A percentile compares a stretch with the other conserved stretches of the same genome.
Evolutionary conservation across 2,113 vertebrate species (phyloP).

Genomic region (Connochaetes taurinus): DNA sequence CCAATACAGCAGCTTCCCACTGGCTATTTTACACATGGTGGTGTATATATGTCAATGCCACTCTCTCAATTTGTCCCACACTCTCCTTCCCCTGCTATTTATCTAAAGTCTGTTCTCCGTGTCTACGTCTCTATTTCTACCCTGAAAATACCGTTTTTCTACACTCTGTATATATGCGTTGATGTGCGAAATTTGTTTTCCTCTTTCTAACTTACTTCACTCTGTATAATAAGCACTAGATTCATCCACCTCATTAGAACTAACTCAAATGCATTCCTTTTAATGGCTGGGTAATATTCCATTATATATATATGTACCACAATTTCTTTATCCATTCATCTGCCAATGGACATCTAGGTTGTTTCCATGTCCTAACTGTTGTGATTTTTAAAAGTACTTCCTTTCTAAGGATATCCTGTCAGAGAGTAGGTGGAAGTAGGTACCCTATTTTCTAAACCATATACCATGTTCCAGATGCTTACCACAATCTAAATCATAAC

Average conservation of each 20-base stretch:
- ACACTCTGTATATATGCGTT: background rate
- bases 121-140: background rate
- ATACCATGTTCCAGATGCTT: background rate
- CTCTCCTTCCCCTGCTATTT: background rate
- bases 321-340: background rate
- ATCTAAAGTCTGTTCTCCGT: background rate
- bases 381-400: background rate
- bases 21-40: background rate
- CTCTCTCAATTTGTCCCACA: background rate
- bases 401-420: background rate
- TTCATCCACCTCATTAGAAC: background rate
- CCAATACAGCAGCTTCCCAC: background rate
- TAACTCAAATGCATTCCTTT: background rate
- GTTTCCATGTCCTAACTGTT: background rate
- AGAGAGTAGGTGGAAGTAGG: background rate
- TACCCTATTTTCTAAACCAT: background rate
- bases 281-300: background rate
- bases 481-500: background rate
- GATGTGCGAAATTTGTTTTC: background rate
- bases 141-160: background rate
- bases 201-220: background rate
- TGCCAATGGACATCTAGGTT: background rate
- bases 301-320: background rate
- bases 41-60: background rate
- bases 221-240: background rate